These are phyloP conservation scores for Bucorvus abyssinicus DNA, from an alignment of 2,797 vertebrate species.

Conservation along the genomic window DNA sequence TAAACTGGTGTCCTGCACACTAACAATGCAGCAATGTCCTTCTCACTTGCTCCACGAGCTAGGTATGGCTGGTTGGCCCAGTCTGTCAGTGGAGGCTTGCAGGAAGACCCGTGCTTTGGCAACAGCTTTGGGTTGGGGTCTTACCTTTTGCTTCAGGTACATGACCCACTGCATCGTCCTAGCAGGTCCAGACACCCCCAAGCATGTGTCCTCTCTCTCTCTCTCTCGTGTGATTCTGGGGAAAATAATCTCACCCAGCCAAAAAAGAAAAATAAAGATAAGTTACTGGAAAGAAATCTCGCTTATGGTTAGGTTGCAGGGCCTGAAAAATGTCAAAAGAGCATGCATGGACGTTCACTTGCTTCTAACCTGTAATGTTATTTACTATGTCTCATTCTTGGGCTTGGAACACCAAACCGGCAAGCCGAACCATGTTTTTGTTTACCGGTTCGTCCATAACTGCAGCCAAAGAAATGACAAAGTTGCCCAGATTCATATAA, in stretches of 20 bases:
- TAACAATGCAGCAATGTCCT: neutral
- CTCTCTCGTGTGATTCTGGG: neutral
- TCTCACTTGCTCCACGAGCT: neutral
- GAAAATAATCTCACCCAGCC: neutral
- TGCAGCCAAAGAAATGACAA: neutral
- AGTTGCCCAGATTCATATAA: neutral
- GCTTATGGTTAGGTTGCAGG: neutral
- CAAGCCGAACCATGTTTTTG: accelerated
- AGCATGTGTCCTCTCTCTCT: neutral
- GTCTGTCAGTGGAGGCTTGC: neutral
- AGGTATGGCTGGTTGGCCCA: neutral
- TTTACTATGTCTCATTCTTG: neutral
- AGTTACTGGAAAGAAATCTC: neutral
- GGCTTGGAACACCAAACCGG: neutral
- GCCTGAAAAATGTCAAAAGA: neutral
- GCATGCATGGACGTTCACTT: neutral
- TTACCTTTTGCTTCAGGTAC: neutral
- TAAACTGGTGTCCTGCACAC: neutral
- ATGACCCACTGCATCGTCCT: neutral
- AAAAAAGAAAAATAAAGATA: neutral
- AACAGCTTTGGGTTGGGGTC: neutral
- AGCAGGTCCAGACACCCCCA: neutral
- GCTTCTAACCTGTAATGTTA: neutral
- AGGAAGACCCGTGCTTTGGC: neutral
- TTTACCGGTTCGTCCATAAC: neutral